Conservation (phyloP, 2,888 invertebrate species). For the Congeria kusceri region DNA sequence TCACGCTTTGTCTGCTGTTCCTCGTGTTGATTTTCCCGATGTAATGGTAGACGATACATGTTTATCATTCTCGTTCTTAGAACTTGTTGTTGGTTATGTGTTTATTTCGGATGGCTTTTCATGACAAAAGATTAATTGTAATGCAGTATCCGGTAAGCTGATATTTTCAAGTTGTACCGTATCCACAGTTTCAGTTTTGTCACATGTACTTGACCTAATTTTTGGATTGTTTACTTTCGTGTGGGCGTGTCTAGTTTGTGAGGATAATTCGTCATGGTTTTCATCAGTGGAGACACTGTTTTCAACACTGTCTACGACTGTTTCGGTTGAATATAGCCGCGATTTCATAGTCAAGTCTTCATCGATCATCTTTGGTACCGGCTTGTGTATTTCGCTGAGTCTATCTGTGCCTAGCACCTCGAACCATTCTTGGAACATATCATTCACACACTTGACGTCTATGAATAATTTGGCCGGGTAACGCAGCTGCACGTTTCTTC, state of each 20-base stretch:
- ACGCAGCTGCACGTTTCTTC: conserved; percentile 1
- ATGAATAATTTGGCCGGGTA: conserved; percentile 36
- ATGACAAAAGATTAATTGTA: not conserved
- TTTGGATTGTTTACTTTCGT: not conserved
- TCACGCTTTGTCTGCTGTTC: not conserved
- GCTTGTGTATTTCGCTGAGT: not conserved
- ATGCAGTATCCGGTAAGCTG: not conserved
- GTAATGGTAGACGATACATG: not conserved
- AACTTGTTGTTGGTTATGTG: not conserved
- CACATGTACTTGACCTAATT: not conserved
- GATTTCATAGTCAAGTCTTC: not conserved
- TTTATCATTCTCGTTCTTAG: not conserved
- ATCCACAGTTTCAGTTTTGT: not conserved
- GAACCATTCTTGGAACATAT: conserved; percentile 36
- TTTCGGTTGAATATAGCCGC: not conserved
- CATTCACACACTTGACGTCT: not conserved
- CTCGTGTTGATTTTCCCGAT: not conserved
- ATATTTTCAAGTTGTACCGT: not conserved
- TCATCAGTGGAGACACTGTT: not conserved
- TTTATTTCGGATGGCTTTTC: not conserved
- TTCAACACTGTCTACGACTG: not conserved
- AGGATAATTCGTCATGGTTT: not conserved
- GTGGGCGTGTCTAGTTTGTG: not conserved
- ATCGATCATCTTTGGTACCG: not conserved
- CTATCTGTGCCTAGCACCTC: conserved; percentile 11